phyloP scores from a whole-genome alignment of 2,113 vertebrate species.

The Marmota flaviventris region DNA sequence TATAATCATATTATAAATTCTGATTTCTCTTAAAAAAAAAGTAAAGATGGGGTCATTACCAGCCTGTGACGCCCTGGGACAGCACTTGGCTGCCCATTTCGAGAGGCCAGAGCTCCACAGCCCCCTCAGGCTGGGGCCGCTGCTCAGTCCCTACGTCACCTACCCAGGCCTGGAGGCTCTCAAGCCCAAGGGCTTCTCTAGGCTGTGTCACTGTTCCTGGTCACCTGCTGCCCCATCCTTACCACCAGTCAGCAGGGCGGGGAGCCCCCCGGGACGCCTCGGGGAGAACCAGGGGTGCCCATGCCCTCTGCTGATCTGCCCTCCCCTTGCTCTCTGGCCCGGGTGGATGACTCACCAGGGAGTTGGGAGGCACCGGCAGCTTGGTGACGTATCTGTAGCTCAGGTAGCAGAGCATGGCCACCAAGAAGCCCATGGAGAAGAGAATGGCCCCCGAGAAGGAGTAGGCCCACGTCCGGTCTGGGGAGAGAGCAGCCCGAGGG shows the following conservation, averaged over 20 bases:
- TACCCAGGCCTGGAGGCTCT: no score
- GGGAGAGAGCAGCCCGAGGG: background rate
- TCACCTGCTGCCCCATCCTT: background rate
- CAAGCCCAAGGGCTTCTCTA: rapidly evolving
- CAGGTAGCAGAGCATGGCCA: conserved; percentile 70
- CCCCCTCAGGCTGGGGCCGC: rapidly evolving
- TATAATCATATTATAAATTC: background rate
- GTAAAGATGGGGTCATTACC: background rate
- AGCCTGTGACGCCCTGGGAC: rapidly evolving
- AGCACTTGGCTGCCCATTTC: background rate
- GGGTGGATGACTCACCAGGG: conserved; percentile 85
- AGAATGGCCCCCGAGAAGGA: conserved; percentile 78
- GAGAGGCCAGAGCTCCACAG: rapidly evolving
- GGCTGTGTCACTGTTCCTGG: rapidly evolving
- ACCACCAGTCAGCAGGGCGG: no score
- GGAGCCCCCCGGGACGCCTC: background rate
- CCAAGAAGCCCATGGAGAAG: conserved; percentile 72
- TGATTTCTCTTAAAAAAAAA: background rate
- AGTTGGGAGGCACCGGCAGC: conserved; percentile 76
- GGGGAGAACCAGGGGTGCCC: background rate
- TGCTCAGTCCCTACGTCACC: rapidly evolving
- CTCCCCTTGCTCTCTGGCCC: background rate
- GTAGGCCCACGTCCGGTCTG: conserved; percentile 87
- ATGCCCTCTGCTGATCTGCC: rapidly evolving
- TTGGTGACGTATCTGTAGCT: conserved; percentile 87